Conservation (phyloP, 1,140 invertebrate species). For the Macrostomum lignano region DNA sequence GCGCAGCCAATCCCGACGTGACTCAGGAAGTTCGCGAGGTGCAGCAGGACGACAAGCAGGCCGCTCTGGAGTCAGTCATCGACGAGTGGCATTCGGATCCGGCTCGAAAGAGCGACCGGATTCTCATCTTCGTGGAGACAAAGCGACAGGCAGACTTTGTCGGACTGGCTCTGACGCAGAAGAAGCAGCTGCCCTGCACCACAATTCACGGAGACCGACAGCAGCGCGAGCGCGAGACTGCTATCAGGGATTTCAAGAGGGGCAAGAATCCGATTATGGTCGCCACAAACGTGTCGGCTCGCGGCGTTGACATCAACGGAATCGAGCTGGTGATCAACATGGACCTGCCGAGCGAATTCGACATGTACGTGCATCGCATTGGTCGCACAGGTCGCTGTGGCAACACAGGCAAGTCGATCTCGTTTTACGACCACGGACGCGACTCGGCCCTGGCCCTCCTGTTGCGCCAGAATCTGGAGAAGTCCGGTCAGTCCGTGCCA, state of each 20-base stretch:
- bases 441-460: slow-evolving; percentile 29
- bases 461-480: slow-evolving; percentile 37
- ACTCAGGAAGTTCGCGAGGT: slow-evolving; percentile 51
- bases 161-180: slow-evolving; percentile 9
- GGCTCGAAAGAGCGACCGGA: slow-evolving; percentile 30
- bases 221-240: slow-evolving; percentile 59
- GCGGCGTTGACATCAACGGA: slow-evolving; percentile 50
- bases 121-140: slow-evolving; percentile 60
- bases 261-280: slow-evolving; percentile 41
- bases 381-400: slow-evolving; percentile 73
- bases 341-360: slow-evolving; percentile 50
- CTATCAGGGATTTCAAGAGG: slow-evolving; percentile 44
- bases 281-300: slow-evolving; percentile 64
- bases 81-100: too few species aligned
- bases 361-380: slow-evolving; percentile 78
- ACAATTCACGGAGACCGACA: slow-evolving; percentile 36
- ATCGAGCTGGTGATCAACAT: slow-evolving; percentile 66
- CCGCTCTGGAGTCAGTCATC: too few species aligned
- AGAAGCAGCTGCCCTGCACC: slow-evolving; percentile 6
- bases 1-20: slow-evolving; percentile 62
- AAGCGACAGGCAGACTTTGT: slow-evolving; percentile 65
- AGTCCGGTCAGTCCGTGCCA: slow-evolving; percentile 6
- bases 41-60: slow-evolving; percentile 35
- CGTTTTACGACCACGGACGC: slow-evolving; percentile 37
- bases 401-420: slow-evolving; percentile 56